phyloP scores from a whole-genome alignment of 1,140 invertebrate species.

The Octopus bimaculoides region DNA sequence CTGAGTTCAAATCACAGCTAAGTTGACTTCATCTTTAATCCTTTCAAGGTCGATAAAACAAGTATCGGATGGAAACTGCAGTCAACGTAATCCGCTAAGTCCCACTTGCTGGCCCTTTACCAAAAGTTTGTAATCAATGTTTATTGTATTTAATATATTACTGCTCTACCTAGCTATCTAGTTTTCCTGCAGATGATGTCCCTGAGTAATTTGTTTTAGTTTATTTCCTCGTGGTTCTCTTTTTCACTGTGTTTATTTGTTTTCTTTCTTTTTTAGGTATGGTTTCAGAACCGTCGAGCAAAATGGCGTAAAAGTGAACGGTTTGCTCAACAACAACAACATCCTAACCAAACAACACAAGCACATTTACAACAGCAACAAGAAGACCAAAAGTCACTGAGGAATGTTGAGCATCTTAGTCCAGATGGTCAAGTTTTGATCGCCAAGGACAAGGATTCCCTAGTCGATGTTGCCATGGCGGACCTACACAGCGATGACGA shows the following conservation, averaged over 20 bases:
- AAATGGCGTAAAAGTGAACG: slow-evolving; percentile 87
- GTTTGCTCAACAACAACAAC: slow-evolving; percentile 61
- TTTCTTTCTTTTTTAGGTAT: slow-evolving; percentile 71
- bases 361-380: slow-evolving; percentile 13
- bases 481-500: not conserved
- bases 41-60: too few species aligned
- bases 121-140: too few species aligned
- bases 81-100: too few species aligned
- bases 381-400: slow-evolving; percentile 11
- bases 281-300: slow-evolving; percentile 97
- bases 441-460: not conserved
- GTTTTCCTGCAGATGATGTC: too few species aligned
- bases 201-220: too few species aligned
- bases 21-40: too few species aligned
- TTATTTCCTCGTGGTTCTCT: not conserved
- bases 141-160: too few species aligned
- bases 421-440: not conserved
- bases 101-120: too few species aligned
- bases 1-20: too few species aligned
- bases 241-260: not conserved
- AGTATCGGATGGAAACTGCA: too few species aligned
- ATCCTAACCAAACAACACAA: slow-evolving; percentile 53
- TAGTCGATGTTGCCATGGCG: not conserved
- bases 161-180: too few species aligned
- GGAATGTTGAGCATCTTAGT: slow-evolving; percentile 19